phyloP scores from a whole-genome alignment of 2,888 invertebrate genomes.

The Lycaena phlaeas region DNA sequence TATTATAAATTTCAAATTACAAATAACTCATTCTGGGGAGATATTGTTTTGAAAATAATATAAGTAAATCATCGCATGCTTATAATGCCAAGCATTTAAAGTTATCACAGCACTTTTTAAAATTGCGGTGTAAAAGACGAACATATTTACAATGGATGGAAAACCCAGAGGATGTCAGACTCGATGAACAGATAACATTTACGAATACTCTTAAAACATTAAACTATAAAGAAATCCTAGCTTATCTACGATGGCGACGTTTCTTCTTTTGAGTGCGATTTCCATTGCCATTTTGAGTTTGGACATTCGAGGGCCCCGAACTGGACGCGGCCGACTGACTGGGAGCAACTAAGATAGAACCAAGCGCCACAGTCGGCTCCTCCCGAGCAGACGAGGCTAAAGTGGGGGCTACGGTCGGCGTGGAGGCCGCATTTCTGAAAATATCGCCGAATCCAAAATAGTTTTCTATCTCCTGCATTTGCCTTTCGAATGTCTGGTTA shows the following conservation, averaged over 20 bases:
- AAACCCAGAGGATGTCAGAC: slow-evolving; percentile 41
- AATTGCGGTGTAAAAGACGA: slow-evolving; percentile 49
- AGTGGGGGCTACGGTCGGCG: slow-evolving; percentile 15
- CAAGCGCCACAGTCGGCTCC: slow-evolving; percentile 12
- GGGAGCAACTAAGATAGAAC: slow-evolving; percentile 12
- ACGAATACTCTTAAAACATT: slow-evolving; percentile 18
- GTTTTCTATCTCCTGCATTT: not conserved
- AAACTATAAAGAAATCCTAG: slow-evolving; percentile 14
- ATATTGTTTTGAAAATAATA: slow-evolving; percentile 26
- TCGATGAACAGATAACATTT: slow-evolving; percentile 30
- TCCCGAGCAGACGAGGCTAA: slow-evolving; percentile 19
- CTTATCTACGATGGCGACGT: slow-evolving; percentile 55
- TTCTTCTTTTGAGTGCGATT: slow-evolving; percentile 44
- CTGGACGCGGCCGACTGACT: slow-evolving; percentile 18
- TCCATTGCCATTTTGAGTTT: slow-evolving; percentile 26
- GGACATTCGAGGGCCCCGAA: slow-evolving; percentile 27
- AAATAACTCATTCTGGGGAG: slow-evolving; percentile 36
- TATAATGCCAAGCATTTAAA: slow-evolving; percentile 29
- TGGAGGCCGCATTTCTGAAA: no score
- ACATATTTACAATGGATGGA: slow-evolving; percentile 39
- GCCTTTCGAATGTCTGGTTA: not conserved
- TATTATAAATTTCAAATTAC: slow-evolving; percentile 11
- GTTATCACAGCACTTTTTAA: slow-evolving; percentile 65
- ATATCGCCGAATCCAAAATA: not conserved
- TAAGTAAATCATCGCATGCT: slow-evolving; percentile 38